These are phyloP conservation scores for Pseudopipra pipra DNA, from an alignment of 2,113 vertebrate species.

Conservation along the genomic window DNA sequence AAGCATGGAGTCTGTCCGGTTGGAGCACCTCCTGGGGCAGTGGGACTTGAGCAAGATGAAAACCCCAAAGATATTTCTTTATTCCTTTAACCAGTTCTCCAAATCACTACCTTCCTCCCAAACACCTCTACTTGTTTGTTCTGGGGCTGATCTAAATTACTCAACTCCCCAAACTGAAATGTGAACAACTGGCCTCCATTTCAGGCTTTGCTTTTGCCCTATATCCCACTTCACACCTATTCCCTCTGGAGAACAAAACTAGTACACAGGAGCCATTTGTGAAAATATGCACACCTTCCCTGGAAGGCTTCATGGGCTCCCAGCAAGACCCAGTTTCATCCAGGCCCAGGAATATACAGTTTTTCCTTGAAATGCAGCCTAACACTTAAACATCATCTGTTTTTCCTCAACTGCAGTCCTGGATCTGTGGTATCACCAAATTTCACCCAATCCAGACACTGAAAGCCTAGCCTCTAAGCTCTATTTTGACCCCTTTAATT, in stretches of 20 bases:
- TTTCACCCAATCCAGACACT: not conserved
- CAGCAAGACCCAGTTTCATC: not conserved
- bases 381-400: not conserved
- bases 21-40: not conserved
- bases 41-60: not conserved
- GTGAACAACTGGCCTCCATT: not conserved
- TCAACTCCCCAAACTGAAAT: not conserved
- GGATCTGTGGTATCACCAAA: not conserved
- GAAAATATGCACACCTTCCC: not conserved
- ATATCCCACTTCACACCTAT: not conserved
- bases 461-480: not conserved
- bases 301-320: not conserved
- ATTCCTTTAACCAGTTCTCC: not conserved
- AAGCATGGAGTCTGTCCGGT: not conserved
- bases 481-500: not conserved
- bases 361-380: not conserved
- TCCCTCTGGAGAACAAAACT: constrained; percentile 19
- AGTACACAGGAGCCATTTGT: not conserved
- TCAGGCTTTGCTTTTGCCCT: constrained; percentile 10
- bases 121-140: not conserved
- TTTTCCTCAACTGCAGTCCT: not conserved
- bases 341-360: not conserved
- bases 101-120: not conserved
- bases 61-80: not conserved
- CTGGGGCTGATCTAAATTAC: not conserved